A percentile compares a stretch with the other conserved stretches of the same genome.
Evolutionary conservation across 2,888 invertebrate genomes (phyloP).

Genomic region (Lepas anatifera): DNA sequence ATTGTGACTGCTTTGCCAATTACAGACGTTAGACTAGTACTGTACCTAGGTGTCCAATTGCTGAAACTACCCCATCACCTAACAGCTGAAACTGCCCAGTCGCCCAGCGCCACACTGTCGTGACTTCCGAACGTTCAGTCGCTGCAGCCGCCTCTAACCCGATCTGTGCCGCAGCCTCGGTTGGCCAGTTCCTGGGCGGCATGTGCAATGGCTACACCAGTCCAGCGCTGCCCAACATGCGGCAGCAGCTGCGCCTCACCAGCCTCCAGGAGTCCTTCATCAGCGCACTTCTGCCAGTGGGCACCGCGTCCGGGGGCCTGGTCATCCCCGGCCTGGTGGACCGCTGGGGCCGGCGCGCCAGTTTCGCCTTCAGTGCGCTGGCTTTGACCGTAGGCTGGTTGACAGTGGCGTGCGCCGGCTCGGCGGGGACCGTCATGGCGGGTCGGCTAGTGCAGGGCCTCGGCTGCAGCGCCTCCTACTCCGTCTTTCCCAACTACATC

Average conservation of each 20-base stretch:
- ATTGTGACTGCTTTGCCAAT: too few species aligned
- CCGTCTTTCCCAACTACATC: conserved; percentile 37
- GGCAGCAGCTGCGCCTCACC: neutral
- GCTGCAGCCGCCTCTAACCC: too few species aligned
- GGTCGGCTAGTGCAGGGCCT: conserved; percentile 29
- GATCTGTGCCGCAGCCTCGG: too few species aligned
- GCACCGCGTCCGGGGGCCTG: conserved; percentile 69
- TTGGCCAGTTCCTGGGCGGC: neutral
- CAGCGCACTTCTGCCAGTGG: conserved; percentile 76
- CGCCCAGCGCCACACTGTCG: too few species aligned
- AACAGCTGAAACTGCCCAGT: too few species aligned
- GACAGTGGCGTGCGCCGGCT: conserved; percentile 37
- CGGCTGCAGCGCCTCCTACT: conserved; percentile 32
- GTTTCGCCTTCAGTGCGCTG: conserved; percentile 60
- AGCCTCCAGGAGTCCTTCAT: conserved; percentile 51
- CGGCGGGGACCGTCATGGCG: conserved; percentile 14
- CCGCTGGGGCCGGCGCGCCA: conserved; percentile 61
- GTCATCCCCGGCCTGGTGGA: conserved; percentile 72
- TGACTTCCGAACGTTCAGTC: too few species aligned
- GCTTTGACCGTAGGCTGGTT: conserved; percentile 64
- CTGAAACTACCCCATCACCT: too few species aligned
- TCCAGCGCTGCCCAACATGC: neutral
- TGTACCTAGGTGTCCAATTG: too few species aligned
- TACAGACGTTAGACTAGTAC: too few species aligned
- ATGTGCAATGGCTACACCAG: neutral